Evolutionary conservation across 2,888 invertebrate genomes (phyloP).

Genomic region (Aspidiotus rigidus): DNA sequence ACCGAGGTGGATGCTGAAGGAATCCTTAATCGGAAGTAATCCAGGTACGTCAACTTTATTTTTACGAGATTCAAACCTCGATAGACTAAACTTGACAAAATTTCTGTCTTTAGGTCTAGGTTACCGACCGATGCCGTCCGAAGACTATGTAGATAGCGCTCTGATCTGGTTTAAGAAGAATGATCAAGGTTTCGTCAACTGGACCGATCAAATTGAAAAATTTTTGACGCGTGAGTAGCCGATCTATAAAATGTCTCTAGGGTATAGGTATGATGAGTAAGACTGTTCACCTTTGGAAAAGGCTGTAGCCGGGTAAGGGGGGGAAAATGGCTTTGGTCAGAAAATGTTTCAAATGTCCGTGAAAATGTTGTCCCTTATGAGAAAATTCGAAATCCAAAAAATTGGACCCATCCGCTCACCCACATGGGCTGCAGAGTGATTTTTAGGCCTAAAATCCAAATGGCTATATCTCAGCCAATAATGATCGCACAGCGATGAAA

Average conservation of each 20-base stretch:
- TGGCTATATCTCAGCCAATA: too few relatives aligned
- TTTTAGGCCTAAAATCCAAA: too few relatives aligned
- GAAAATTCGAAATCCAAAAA: too few relatives aligned
- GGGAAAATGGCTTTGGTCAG: too few relatives aligned
- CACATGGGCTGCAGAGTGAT: too few relatives aligned
- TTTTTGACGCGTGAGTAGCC: constrained; percentile 64
- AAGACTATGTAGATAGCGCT: constrained; percentile 86
- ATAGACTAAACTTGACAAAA: neutral
- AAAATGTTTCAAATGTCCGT: too few relatives aligned
- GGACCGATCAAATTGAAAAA: constrained; percentile 64
- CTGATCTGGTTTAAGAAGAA: constrained; percentile 87
- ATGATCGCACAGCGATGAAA: too few relatives aligned
- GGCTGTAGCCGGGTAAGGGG: too few relatives aligned
- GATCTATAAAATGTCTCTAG: neutral
- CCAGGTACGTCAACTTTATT: constrained; percentile 47
- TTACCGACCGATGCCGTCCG: constrained; percentile 91
- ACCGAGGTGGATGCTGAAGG: constrained; percentile 54
- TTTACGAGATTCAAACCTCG: neutral
- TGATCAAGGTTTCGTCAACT: constrained; percentile 66
- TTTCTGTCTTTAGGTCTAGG: constrained; percentile 64
- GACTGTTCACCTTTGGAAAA: too few relatives aligned
- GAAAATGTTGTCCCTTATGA: too few relatives aligned
- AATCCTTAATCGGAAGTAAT: constrained; percentile 69
- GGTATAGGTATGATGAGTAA: too few relatives aligned
- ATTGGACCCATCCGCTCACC: too few relatives aligned